Conservation (phyloP, 2,797 vertebrate species). For the Poeciliopsis paucimaculata region DNA sequence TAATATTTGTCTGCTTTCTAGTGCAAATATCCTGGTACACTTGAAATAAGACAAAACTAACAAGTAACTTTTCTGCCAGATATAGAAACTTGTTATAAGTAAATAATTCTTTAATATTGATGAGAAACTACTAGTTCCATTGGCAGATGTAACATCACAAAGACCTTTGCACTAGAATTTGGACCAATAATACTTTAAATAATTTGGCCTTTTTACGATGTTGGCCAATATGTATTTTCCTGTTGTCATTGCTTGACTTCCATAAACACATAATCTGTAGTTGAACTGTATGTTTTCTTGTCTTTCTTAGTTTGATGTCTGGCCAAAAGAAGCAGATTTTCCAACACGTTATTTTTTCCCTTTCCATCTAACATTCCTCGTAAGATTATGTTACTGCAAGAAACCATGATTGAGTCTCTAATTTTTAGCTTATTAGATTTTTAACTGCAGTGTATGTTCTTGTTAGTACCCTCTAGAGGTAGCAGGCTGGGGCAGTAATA, state of each 20-base stretch:
- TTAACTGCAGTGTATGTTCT: constrained; percentile 4
- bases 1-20: too few relatives aligned
- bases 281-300: background rate
- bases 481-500: constrained; percentile 88
- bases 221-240: background rate
- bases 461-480: constrained; percentile 85
- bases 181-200: too few relatives aligned
- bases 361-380: background rate
- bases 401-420: background rate
- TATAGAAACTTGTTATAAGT: too few relatives aligned
- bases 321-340: background rate
- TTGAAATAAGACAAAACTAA: too few relatives aligned
- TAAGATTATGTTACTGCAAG: background rate
- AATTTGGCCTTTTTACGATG: background rate
- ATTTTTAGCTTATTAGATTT: background rate
- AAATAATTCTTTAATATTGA: too few relatives aligned
- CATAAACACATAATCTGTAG: background rate
- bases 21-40: too few relatives aligned
- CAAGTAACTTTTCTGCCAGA: too few relatives aligned
- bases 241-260: background rate
- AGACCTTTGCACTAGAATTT: too few relatives aligned
- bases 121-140: too few relatives aligned
- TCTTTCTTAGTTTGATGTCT: background rate
- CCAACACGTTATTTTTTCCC: background rate
- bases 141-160: too few relatives aligned